Conservation (phyloP, 2,888 invertebrate genomes). For the Apamea crenata region DNA sequence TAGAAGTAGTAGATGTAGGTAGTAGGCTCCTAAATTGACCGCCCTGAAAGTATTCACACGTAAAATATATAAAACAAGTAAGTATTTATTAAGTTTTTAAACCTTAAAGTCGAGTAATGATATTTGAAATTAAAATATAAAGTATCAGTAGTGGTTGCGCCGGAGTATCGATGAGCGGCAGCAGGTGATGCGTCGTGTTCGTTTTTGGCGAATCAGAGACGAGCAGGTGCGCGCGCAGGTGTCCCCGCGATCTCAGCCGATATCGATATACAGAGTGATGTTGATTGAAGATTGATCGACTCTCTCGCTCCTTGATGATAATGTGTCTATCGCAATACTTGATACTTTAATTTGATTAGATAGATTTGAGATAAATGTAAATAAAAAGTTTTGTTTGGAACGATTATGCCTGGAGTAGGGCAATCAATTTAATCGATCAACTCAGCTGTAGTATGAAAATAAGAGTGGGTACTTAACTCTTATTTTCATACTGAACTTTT, state of each 20-base stretch:
- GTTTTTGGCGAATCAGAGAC: slow-evolving; percentile 89
- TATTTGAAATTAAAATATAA: slow-evolving; percentile 48
- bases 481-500: background rate
- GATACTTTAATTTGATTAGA: background rate
- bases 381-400: background rate
- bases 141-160: slow-evolving; percentile 47
- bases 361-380: background rate
- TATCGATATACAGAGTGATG: slow-evolving; percentile 81
- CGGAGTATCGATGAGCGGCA: slow-evolving; percentile 76
- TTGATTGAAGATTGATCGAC: slow-evolving; percentile 65
- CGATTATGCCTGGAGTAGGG: too few species aligned
- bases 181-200: slow-evolving; percentile 84
- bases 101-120: background rate
- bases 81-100: background rate
- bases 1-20: too few species aligned
- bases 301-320: slow-evolving; percentile 12
- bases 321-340: background rate
- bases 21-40: background rate
- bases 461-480: background rate
- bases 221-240: slow-evolving; percentile 85
- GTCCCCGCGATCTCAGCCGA: slow-evolving; percentile 84
- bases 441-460: too few species aligned
- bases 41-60: background rate
- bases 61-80: background rate
- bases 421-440: too few species aligned